Evolutionary conservation across 2,113 vertebrate genomes (phyloP), one percentile per base, ranked within the genome.

Genomic region (Catharus fuscescens): DNA sequence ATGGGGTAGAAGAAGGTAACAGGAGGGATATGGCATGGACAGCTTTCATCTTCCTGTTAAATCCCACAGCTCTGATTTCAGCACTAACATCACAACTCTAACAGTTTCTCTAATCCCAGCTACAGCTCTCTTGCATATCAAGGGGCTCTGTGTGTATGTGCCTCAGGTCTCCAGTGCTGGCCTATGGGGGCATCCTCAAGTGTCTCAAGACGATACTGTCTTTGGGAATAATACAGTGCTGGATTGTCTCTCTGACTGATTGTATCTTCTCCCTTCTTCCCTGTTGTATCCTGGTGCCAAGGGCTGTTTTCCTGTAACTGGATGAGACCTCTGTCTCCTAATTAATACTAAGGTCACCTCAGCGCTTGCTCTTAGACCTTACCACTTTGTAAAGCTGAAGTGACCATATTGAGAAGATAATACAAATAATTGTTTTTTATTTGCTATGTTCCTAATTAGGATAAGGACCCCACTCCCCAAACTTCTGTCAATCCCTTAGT

Each of bases 281-380:
- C 61, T 71, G 7, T 59, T 57, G 14, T 60, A n/a, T 71, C 52
- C 45, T 36, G 56, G 21, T 79, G 36, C 57, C 34, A 60, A 40
- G 48, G 44, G 15, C 38, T 60, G 24, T 64, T 85, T 80, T 48
- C 28, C 18, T 81, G 7, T 85, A 44, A 31, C 7, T 64, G 18
- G 26, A 52, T 87, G 47, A 86, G 32, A 38, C 11, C 56, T 71
- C 24, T 42, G 31, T 44, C 38, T 89, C 8, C 32, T 78, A 21
- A 42, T 59, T 70, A 78, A 32, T 89, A 34, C 42, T 17, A 17
- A 71, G 32, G 34, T 74, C 52, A 31, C 25, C 40, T 66, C 52
- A 67, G 21, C 0, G 0, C 50, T 69, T 74, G 18, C 36, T 70
- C 19, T 59, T 83, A 23, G 0, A 72, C 26, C 24, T 79, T 86